Evolutionary conservation across 1,140 invertebrate genomes (phyloP), one percentile per base, ranked within the genome.

Genomic region (Aphaenogaster ashmeadi): DNA sequence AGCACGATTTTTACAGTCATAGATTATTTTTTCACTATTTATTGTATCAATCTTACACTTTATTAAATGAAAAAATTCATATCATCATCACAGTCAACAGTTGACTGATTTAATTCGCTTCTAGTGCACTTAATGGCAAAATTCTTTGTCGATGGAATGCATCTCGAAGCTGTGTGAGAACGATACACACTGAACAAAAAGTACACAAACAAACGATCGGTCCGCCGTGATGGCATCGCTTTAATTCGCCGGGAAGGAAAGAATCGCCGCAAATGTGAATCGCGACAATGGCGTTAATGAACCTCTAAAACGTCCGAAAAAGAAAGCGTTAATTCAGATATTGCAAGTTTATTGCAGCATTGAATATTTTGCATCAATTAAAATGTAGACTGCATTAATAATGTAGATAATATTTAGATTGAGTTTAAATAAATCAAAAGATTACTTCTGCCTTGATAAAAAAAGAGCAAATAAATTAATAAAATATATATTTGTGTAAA

Each of bases 191-290:
- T 41, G 67, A 89, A 75, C 58, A 77, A 89, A 88, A 88, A 60
- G 78, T 72, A 41, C 33, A 86, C 78, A 86, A 47, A 88, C 60
- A 85, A 69, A 83, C 18, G 36, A 72, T 79, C 18, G 50, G 36
- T 27, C 38, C 13, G n/a, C 13, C 41, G 64, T 9, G 21, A 60
- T 75, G 74, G 60, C 88, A 86, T 67, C 81, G 74, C 56, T 44
- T 88, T 86, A 89, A 89, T 89, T 89, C 72, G 69, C 47, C 56
- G 62, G 64, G 62, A n/a, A 58, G 58, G 58, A 87, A 50, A 64
- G 75, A 75, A 72, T 84, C 56, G 79, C 36, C 41, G 27, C 21
- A 50, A 60, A 38, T 50, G 64, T 74, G 52, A 77, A 38, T 38
- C 33, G 58, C 81, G 77, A 90, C 83, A 91, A 88, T 91, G 21